Conservation (phyloP, 2,888 invertebrate species). For the Lasioglossum villosulum region DNA sequence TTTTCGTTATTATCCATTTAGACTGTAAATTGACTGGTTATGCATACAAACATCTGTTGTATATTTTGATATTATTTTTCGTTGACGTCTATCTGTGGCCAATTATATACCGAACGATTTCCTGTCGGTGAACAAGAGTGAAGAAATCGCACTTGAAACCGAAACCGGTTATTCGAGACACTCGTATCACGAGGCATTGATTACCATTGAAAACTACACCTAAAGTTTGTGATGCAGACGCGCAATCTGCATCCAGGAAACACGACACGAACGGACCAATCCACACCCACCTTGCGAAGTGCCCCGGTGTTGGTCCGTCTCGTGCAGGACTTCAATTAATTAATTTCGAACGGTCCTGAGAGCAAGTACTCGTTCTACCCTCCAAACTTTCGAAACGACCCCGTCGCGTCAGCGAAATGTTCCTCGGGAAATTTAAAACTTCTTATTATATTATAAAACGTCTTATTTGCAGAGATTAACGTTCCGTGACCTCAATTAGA, state of each 20-base stretch:
- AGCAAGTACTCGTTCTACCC: not conserved
- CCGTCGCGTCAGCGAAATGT: not conserved
- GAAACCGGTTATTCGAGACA: not conserved
- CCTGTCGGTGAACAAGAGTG: not conserved
- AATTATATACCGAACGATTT: not conserved
- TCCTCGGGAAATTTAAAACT: conserved; percentile 17
- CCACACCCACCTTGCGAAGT: not conserved
- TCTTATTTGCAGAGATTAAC: not conserved
- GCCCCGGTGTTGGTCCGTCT: not conserved
- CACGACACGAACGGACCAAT: not conserved
- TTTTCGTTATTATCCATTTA: no score
- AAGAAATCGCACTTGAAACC: not conserved
- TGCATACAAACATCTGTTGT: not conserved
- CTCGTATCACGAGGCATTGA: not conserved
- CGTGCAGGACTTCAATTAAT: conserved; percentile 24
- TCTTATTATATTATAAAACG: no score
- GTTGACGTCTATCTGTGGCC: not conserved
- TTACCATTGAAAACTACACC: not conserved
- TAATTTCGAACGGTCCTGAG: conserved; percentile 8
- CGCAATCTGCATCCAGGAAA: conserved; percentile 1
- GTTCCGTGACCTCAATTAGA: not conserved
- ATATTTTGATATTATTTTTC: not conserved
- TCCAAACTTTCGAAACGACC: conserved; percentile 1
- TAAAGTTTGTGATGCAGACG: not conserved
- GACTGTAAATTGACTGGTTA: no score